Evolutionary conservation across 1,140 invertebrate species (phyloP).

Genomic region (Drosophila burlai): DNA sequence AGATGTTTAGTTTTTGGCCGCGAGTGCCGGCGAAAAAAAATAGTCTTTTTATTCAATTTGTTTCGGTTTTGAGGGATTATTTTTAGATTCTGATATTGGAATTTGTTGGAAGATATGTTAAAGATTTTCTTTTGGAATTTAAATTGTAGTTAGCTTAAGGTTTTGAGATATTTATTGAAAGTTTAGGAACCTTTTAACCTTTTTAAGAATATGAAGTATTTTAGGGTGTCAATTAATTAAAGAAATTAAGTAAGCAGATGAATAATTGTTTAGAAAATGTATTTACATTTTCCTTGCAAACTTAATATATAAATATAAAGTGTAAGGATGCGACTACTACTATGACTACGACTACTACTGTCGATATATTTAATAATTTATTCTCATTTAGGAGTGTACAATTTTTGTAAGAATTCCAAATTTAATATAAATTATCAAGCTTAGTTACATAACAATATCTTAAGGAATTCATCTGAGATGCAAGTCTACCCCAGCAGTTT

Average conservation of each 20-base stretch:
- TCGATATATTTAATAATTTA: too few relatives aligned
- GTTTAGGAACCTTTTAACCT: not conserved
- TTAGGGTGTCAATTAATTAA: not conserved
- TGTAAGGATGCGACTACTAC: not conserved
- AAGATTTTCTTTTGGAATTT: not conserved
- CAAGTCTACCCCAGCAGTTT: not conserved
- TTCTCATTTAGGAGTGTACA: not conserved
- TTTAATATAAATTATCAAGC: not conserved
- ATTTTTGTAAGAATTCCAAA: not conserved
- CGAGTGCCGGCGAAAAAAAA: slow-evolving; percentile 60
- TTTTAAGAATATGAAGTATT: not conserved
- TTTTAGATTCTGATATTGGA: not conserved
- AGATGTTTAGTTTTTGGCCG: slow-evolving; percentile 52
- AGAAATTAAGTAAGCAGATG: not conserved
- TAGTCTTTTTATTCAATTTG: slow-evolving; percentile 46
- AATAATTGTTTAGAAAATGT: not conserved
- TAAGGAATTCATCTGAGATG: not conserved
- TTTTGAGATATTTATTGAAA: too few relatives aligned
- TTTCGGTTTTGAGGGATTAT: slow-evolving; percentile 35
- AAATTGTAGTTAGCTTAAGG: not conserved
- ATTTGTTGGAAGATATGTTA: not conserved
- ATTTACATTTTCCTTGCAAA: too few relatives aligned
- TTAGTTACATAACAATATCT: not conserved
- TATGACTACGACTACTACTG: too few relatives aligned
- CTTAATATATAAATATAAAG: not conserved